Evolutionary conservation across 2,797 vertebrate species (phyloP).

Genomic region (Setipinna tenuifilis): DNA sequence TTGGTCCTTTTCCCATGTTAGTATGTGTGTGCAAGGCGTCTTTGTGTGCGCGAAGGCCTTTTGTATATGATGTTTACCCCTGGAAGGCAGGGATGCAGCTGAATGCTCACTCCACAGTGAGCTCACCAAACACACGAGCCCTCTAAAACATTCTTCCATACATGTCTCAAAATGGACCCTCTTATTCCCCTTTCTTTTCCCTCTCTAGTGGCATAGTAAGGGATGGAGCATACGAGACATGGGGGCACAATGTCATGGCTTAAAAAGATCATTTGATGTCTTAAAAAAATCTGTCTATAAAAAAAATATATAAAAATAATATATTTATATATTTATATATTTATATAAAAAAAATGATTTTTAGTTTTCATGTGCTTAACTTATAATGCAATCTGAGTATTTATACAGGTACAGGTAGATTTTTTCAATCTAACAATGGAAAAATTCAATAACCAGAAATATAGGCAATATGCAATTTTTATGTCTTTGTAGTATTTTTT

Average conservation of each 20-base stretch:
- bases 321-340: background rate
- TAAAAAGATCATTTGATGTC: background rate
- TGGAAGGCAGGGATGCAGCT: background rate
- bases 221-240: background rate
- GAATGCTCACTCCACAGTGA: background rate
- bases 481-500: background rate
- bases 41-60: slow-evolving; percentile 16
- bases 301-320: too few species aligned
- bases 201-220: background rate
- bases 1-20: slow-evolving; percentile 32
- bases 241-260: background rate
- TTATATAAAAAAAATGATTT: background rate
- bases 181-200: background rate
- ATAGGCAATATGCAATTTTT: background rate
- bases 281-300: background rate
- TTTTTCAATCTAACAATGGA: too few species aligned
- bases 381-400: too few species aligned
- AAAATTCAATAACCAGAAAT: background rate
- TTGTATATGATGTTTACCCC: slow-evolving; percentile 27
- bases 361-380: too few species aligned
- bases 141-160: background rate
- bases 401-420: too few species aligned
- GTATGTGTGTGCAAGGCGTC: background rate
- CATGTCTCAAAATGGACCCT: background rate
- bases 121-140: background rate